Conservation (phyloP, 2,888 invertebrate species). For the Hesperia comma region DNA sequence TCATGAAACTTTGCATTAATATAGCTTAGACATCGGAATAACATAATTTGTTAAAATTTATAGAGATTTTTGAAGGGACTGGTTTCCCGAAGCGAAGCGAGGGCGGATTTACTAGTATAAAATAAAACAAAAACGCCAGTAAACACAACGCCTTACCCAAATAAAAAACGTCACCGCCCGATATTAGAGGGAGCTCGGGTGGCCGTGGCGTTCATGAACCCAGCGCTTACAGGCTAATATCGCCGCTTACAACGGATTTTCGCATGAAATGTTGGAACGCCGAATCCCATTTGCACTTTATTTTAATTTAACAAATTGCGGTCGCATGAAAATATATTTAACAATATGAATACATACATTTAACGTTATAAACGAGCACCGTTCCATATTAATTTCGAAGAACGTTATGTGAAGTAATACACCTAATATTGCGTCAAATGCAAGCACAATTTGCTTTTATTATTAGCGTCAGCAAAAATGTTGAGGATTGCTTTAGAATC, state of each 20-base stretch:
- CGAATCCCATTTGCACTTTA: slow-evolving; percentile 37
- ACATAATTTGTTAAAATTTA: too few species aligned
- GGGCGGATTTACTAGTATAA: slow-evolving; percentile 47
- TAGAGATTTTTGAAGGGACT: too few species aligned
- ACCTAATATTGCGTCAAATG: slow-evolving; percentile 3
- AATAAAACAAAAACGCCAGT: slow-evolving; percentile 43
- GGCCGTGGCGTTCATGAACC: slow-evolving; percentile 21
- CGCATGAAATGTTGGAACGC: slow-evolving; percentile 33
- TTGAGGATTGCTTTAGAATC: background rate
- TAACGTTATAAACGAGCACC: slow-evolving; percentile 14
- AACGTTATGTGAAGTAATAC: background rate
- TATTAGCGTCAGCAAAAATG: background rate
- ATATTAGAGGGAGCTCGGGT: slow-evolving; percentile 15
- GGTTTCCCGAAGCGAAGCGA: too few species aligned
- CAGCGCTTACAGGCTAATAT: slow-evolving; percentile 29
- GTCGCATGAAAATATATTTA: slow-evolving; percentile 33
- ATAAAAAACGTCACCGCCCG: slow-evolving; percentile 18
- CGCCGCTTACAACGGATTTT: slow-evolving; percentile 33
- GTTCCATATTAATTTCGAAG: slow-evolving; percentile 19
- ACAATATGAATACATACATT: slow-evolving; percentile 29
- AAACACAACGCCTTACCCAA: background rate
- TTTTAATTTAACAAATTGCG: slow-evolving; percentile 36
- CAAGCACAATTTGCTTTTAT: background rate
- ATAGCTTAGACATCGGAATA: too few species aligned
- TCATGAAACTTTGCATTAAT: too few species aligned